phyloP scores from a whole-genome alignment of 1,140 invertebrate species.

The Ceratina calcarata region DNA sequence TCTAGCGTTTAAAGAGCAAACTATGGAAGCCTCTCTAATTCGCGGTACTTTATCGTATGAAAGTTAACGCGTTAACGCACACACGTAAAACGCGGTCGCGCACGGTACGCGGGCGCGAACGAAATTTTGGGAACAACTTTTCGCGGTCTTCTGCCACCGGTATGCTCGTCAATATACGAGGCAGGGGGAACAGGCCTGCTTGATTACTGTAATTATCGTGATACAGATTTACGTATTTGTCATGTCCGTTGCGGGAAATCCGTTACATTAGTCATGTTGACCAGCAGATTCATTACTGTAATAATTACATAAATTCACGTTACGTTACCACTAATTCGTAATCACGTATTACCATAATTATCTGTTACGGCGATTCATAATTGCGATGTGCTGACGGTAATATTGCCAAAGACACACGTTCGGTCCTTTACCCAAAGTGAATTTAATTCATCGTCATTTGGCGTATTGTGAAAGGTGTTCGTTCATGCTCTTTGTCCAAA shows the following conservation, averaged over 20 bases:
- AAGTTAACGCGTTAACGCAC: constrained; percentile 4
- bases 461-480: no score
- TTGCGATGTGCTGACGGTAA: constrained; percentile 13
- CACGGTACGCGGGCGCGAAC: neutral
- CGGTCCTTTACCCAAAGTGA: neutral
- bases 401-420: constrained; percentile 16
- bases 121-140: constrained; percentile 28
- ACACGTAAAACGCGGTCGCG: neutral
- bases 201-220: constrained; percentile 58
- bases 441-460: constrained; percentile 17
- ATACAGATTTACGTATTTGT: constrained; percentile 62
- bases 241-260: constrained; percentile 52
- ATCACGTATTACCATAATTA: constrained; percentile 59
- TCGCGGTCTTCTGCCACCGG: constrained; percentile 2
- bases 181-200: constrained; percentile 16
- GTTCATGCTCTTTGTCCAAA: neutral
- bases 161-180: constrained; percentile 19
- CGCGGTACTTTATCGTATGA: constrained; percentile 18
- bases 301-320: constrained; percentile 62
- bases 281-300: constrained; percentile 57
- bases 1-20: constrained; percentile 3
- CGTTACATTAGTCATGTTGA: constrained; percentile 55
- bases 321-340: constrained; percentile 56
- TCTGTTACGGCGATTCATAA: constrained; percentile 45
- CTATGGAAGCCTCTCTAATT: constrained; percentile 22